Evolutionary conservation across 23 tunicate species (phyloP).

Genomic region (Botrylloides violaceus): DNA sequence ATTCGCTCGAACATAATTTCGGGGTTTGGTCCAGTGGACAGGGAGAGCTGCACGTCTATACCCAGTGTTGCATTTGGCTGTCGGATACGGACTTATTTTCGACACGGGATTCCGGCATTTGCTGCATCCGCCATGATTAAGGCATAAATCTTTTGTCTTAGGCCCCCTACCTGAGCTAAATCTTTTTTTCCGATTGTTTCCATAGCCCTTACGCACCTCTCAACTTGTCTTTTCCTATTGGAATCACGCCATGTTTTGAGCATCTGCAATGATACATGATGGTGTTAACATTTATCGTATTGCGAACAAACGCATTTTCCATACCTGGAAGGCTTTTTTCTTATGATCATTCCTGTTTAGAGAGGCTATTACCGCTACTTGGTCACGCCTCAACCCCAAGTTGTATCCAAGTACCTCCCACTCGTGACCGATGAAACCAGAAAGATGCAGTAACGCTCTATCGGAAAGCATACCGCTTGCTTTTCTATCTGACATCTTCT

Average conservation of each 20-base stretch:
- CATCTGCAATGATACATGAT: conserved; percentile 27
- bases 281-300: neutral
- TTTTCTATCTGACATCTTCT: neutral
- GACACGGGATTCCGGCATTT: no score
- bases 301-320: neutral
- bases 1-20: no score
- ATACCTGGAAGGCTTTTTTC: conserved; percentile 32
- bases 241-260: conserved; percentile 37
- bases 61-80: no score
- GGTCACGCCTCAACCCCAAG: conserved; percentile 30
- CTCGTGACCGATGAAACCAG: conserved; percentile 52
- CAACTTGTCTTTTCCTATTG: conserved; percentile 18
- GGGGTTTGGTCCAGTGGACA: no score
- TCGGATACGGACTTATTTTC: no score
- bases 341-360: conserved; percentile 2
- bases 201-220: conserved; percentile 31
- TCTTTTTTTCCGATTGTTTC: conserved; percentile 55
- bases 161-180: conserved; percentile 46
- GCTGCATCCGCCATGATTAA: no score
- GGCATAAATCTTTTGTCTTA: no score
- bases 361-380: conserved; percentile 26
- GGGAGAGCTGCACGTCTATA: no score
- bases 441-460: conserved; percentile 29
- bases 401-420: conserved; percentile 54
- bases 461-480: conserved; percentile 25